Evolutionary conservation across 2,113 vertebrate genomes (phyloP).

Genomic region (Sceloporus undulatus): DNA sequence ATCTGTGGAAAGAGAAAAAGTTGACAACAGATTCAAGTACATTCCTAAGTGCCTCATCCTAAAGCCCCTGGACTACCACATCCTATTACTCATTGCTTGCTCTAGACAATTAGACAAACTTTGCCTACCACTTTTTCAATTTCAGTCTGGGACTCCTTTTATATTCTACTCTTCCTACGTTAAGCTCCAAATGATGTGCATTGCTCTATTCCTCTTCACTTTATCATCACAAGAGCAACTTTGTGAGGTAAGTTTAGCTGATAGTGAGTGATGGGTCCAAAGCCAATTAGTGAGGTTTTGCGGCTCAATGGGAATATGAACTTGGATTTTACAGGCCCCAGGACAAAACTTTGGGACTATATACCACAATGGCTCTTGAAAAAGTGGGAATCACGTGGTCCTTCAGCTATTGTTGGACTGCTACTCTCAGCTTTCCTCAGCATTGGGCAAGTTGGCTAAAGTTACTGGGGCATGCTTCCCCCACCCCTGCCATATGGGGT

Average conservation of each 20-base stretch:
- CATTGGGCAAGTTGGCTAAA: no score
- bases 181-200: not conserved
- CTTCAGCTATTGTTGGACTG: no score
- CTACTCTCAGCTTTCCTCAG: no score
- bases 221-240: not conserved
- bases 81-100: fast-evolving
- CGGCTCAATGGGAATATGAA: not conserved
- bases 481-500: no score
- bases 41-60: not conserved
- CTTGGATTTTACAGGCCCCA: not conserved
- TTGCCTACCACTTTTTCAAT: not conserved
- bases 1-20: conserved; percentile 74
- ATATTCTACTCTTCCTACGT: not conserved
- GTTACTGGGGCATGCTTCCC: not conserved
- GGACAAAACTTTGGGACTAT: no score
- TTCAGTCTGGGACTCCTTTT: not conserved
- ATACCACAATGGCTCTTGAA: not conserved
- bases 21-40: fast-evolving
- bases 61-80: not conserved
- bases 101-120: not conserved
- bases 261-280: not conserved
- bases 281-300: not conserved
- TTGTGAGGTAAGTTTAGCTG: not conserved
- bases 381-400: no score
- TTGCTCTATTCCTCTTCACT: not conserved